Conservation (phyloP, 2,888 invertebrate species). For the Dascillus cervinus region DNA sequence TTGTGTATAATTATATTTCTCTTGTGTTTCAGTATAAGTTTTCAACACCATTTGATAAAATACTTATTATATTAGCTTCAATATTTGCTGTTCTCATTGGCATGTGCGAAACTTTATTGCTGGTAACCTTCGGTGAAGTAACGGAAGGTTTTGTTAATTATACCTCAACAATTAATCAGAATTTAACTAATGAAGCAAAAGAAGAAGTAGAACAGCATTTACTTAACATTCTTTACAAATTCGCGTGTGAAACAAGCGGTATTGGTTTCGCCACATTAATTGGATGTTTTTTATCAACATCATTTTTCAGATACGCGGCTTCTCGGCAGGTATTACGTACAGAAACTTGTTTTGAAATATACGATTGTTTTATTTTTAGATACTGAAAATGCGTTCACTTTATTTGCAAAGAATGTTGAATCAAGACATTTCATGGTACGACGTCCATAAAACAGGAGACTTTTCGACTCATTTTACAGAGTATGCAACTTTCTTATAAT, state of each 20-base stretch:
- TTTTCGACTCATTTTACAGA: conserved; percentile 68
- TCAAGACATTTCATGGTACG: conserved; percentile 70
- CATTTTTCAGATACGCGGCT: conserved; percentile 62
- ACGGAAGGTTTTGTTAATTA: not conserved
- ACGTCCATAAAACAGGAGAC: conserved; percentile 62
- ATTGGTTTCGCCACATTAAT: conserved; percentile 54
- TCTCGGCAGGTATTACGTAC: conserved; percentile 55
- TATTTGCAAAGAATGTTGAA: conserved; percentile 61
- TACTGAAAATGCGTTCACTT: conserved; percentile 54
- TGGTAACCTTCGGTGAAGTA: not conserved
- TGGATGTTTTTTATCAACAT: conserved; percentile 57
- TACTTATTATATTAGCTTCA: not conserved
- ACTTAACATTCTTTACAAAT: conserved; percentile 29
- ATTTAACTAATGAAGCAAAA: not conserved
- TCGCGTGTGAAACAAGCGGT: conserved; percentile 53
- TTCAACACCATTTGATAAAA: not conserved
- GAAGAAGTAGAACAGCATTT: not conserved
- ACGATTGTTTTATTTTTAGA: conserved; percentile 37
- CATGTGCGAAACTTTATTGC: not conserved
- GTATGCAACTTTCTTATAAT: too few species aligned
- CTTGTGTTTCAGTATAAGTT: not conserved
- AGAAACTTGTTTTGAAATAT: not conserved
- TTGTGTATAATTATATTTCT: too few species aligned
- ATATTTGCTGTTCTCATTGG: not conserved
- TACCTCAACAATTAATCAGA: not conserved